These are phyloP conservation scores for Pluvianellus socialis DNA, from an alignment of 2,113 vertebrate genomes.

Conservation along the genomic window DNA sequence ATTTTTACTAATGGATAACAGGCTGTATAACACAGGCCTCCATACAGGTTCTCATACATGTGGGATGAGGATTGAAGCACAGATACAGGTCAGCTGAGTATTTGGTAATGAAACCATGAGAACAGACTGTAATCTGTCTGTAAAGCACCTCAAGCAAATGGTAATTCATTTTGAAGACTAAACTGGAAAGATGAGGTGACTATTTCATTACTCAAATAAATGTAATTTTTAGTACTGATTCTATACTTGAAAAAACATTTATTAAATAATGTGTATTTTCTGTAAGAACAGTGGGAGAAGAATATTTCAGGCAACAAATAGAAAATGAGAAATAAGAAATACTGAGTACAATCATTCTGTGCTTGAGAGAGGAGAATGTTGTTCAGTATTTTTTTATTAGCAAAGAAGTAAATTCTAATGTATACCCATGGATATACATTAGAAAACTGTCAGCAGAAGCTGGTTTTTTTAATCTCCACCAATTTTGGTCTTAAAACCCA, in stretches of 20 bases:
- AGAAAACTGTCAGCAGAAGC: neutral
- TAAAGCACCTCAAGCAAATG: neutral
- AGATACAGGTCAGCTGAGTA: neutral
- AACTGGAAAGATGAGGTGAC: neutral
- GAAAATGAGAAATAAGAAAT: neutral
- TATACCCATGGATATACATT: neutral
- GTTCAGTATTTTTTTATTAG: neutral
- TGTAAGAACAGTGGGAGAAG: neutral
- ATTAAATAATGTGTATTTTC: neutral
- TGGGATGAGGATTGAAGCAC: neutral
- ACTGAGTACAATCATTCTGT: neutral
- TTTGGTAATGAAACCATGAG: neutral
- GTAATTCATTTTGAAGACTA: neutral
- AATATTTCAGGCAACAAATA: neutral
- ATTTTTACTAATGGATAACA: neutral
- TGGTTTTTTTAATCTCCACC: neutral
- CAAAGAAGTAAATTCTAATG: neutral
- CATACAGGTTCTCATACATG: neutral
- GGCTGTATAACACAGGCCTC: neutral
- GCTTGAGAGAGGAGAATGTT: neutral
- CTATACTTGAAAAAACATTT: neutral
- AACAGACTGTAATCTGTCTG: neutral
- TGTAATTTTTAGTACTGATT: neutral
- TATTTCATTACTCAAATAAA: neutral
- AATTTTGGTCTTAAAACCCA: neutral